Evolutionary conservation across 2,797 vertebrate species (phyloP).

Genomic region (Rallus crepitans): DNA sequence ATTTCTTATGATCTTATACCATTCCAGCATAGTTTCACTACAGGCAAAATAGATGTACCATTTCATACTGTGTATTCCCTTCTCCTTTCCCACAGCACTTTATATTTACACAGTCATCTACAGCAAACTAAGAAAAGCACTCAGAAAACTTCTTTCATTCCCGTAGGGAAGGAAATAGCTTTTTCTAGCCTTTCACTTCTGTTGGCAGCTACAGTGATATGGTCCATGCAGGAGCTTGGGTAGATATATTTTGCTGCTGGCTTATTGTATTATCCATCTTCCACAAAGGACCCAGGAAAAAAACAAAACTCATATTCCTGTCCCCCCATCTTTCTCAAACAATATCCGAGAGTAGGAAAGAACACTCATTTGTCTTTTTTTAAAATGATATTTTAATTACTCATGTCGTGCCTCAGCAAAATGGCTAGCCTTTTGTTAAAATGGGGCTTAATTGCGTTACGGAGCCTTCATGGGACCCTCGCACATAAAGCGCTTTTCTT

Average conservation of each 20-base stretch:
- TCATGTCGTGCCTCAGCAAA: constrained; percentile 65
- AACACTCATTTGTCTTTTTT: constrained; percentile 64
- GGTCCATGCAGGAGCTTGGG: neutral
- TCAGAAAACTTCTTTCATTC: neutral
- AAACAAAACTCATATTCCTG: constrained; percentile 52
- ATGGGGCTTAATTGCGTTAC: constrained; percentile 75
- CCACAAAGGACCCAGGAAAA: neutral
- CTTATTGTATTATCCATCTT: neutral
- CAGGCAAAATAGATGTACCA: neutral
- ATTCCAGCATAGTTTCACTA: neutral
- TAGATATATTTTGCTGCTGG: neutral
- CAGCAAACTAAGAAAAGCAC: neutral
- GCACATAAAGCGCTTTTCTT: constrained; percentile 77
- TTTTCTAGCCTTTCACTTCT: neutral
- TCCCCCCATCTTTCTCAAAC: neutral
- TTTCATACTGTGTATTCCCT: neutral
- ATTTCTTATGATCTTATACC: neutral
- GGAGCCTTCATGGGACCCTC: constrained; percentile 69
- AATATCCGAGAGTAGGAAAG: constrained; percentile 57
- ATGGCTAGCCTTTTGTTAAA: constrained; percentile 73
- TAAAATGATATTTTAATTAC: constrained; percentile 76
- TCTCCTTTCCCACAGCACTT: neutral
- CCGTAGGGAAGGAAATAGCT: neutral
- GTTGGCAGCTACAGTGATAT: neutral
- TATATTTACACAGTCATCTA: neutral